Evolutionary conservation across 2,888 invertebrate species (phyloP).

Genomic region (Aleiodes alternator): DNA sequence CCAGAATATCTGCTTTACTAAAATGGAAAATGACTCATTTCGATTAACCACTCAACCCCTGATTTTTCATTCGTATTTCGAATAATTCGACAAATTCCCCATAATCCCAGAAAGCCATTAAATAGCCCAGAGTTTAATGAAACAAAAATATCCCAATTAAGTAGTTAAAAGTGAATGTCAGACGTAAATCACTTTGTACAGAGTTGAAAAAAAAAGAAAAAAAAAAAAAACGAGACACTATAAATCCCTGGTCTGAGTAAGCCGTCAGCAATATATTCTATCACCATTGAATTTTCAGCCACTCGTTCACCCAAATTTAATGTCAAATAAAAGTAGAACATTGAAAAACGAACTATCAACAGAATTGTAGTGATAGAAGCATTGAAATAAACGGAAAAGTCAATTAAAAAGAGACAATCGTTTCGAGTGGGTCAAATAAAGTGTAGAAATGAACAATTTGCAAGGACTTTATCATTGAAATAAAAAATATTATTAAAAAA

Average conservation of each 20-base stretch:
- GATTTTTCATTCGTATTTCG: too few species aligned
- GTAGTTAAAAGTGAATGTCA: conserved; percentile 45
- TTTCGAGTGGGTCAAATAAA: background rate
- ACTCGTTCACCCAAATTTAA: background rate
- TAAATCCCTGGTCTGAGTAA: conserved; percentile 51
- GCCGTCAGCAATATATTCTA: conserved; percentile 40
- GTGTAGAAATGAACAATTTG: too few species aligned
- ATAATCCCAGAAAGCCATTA: too few species aligned
- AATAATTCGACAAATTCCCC: too few species aligned
- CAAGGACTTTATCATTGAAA: too few species aligned
- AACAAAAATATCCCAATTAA: background rate
- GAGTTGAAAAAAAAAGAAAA: conserved; percentile 9
- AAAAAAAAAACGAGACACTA: conserved; percentile 45
- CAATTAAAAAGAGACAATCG: background rate
- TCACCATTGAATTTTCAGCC: conserved; percentile 4
- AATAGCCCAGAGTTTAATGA: background rate
- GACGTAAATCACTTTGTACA: conserved; percentile 51
- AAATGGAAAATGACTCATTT: too few species aligned
- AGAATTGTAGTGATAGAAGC: background rate
- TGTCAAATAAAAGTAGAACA: conserved; percentile 1
- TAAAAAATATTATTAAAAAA: too few species aligned
- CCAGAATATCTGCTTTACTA: too few species aligned
- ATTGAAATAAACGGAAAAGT: background rate
- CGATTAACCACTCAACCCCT: too few species aligned
- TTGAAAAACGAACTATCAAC: background rate